These are phyloP conservation scores for Paragorgia papillata DNA, from an alignment of 92 coral and sea anemone genomes.

Conservation along the genomic window DNA sequence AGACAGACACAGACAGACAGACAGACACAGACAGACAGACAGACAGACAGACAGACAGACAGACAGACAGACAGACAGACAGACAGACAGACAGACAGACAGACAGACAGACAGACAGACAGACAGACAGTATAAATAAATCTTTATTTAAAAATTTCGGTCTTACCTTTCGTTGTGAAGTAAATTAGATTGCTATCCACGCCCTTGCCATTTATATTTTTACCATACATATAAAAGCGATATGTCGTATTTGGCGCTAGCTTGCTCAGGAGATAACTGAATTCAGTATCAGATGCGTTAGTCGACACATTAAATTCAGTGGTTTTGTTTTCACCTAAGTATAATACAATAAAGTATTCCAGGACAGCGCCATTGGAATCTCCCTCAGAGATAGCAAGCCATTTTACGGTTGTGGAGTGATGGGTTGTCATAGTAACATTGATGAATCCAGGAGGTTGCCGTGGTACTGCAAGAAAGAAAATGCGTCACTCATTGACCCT, in stretches of 20 bases:
- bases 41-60: no score
- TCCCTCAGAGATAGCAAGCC: conserved; percentile 18
- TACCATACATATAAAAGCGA: conserved; percentile 13
- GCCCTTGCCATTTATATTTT: conserved; percentile 30
- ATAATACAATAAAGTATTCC: background rate
- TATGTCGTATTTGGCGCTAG: conserved; percentile 24
- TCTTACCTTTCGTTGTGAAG: conserved; percentile 20
- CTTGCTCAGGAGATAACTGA: background rate
- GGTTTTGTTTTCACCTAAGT: background rate
- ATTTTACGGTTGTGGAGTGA: conserved; percentile 3
- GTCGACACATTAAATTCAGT: background rate
- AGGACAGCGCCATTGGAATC: conserved; percentile 25
- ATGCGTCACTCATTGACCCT: background rate
- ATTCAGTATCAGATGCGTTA: conserved; percentile 16
- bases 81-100: no score
- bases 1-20: no score
- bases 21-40: no score
- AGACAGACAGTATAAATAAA: no score
- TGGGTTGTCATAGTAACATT: conserved; percentile 21
- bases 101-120: no score
- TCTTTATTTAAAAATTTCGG: no score
- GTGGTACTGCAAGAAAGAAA: conserved; percentile 1
- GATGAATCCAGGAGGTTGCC: conserved; percentile 11
- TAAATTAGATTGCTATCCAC: background rate
- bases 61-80: no score